Evolutionary conservation across 2,113 vertebrate genomes (phyloP).

Genomic region (Gobiocypris rarus): DNA sequence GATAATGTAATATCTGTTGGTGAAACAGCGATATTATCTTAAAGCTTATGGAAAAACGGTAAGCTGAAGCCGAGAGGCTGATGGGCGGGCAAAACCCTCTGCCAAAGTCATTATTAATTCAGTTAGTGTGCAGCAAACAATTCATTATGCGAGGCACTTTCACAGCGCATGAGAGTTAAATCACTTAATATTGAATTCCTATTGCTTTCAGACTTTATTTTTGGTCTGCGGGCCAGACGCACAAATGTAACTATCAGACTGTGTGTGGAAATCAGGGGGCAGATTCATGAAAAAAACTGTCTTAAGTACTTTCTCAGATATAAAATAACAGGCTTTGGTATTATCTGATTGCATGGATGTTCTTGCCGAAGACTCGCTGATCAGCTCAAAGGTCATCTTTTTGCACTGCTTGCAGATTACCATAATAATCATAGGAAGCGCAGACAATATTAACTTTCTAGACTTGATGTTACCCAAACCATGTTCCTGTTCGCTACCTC

Average conservation of each 20-base stretch:
- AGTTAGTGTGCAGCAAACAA: constrained; percentile 38
- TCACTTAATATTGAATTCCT: constrained; percentile 43
- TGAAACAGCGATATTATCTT: neutral
- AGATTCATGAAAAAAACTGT: neutral
- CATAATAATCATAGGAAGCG: neutral
- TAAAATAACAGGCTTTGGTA: neutral
- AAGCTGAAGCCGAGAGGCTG: neutral
- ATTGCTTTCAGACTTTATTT: constrained; percentile 12
- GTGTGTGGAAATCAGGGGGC: neutral
- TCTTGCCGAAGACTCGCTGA: neutral
- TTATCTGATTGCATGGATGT: neutral
- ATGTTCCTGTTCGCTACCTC: too few relatives aligned
- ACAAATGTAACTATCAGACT: neutral
- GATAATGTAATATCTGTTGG: neutral
- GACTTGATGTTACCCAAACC: neutral
- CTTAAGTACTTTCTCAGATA: too few relatives aligned
- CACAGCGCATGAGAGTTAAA: constrained; percentile 39
- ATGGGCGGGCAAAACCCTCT: neutral
- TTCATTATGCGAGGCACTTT: constrained; percentile 43
- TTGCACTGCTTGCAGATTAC: neutral
- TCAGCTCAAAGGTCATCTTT: neutral
- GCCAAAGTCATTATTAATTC: constrained; percentile 48
- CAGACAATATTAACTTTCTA: neutral
- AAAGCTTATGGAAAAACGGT: neutral
- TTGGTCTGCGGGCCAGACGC: neutral